Percentiles rank a stretch among this genome's conserved stretches.
phyloP scores from a whole-genome alignment of 1,140 invertebrate species.

The Drosophila melanica region DNA sequence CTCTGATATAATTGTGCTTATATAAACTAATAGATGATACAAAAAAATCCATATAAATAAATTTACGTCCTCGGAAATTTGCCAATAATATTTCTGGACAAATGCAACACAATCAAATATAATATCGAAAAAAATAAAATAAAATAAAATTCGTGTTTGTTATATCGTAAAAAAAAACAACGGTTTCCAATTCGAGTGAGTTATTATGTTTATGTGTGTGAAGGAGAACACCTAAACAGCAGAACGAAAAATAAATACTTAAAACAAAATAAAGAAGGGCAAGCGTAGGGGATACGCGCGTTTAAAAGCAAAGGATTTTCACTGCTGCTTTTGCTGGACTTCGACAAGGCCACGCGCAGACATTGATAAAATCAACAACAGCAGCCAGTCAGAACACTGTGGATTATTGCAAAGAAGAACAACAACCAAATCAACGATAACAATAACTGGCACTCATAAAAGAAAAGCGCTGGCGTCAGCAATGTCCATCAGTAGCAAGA shows the following conservation, averaged over 20 bases:
- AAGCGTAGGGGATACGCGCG: not conserved
- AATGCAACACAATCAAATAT: not conserved
- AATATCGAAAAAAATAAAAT: not conserved
- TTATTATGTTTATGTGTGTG: not conserved
- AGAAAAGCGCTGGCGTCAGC: conserved; percentile 40
- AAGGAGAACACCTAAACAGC: not conserved
- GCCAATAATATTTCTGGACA: not conserved
- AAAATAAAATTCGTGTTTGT: conserved; percentile 1
- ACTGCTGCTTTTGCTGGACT: not conserved
- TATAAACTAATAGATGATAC: conserved; percentile 20
- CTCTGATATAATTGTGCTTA: conserved; percentile 1
- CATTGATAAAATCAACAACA: conserved; percentile 15
- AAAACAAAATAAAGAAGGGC: not conserved
- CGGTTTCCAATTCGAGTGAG: not conserved
- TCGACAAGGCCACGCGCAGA: not conserved
- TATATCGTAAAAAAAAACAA: not conserved
- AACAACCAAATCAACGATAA: conserved; percentile 39
- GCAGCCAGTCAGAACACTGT: conserved; percentile 11
- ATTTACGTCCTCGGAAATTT: too few relatives aligned
- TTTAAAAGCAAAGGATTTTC: not conserved
- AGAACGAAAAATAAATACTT: not conserved
- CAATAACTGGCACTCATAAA: conserved; percentile 23
- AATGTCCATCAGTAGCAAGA: conserved; percentile 24
- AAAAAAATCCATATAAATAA: conserved; percentile 22
- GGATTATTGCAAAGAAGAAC: conserved; percentile 62